Conservation (phyloP, 35 echinoderm and acorn worm genomes). For the Strongylocentrotus purpuratus region DNA sequence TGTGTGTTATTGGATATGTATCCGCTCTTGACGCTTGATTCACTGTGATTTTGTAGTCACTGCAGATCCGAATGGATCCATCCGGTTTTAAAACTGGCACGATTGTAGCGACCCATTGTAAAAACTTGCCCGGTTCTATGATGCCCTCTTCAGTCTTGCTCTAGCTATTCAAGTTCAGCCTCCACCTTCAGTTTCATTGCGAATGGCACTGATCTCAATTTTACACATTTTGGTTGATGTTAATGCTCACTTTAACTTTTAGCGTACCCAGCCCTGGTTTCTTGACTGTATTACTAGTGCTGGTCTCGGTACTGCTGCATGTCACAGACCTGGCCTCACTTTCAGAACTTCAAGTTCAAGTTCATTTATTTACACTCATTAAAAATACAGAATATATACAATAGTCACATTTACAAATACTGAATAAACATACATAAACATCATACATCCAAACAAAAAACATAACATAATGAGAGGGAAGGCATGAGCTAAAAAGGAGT, state of each 20-base stretch:
- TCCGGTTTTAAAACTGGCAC: conserved; percentile 40
- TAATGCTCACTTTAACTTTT: conserved; percentile 34
- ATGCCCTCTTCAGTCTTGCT: conserved; percentile 50
- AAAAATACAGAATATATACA: too few relatives aligned
- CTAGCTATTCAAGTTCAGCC: conserved; percentile 16
- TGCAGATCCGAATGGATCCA: not conserved
- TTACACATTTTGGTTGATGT: conserved; percentile 39
- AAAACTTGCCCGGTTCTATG: conserved; percentile 48
- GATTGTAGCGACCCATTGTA: conserved; percentile 46
- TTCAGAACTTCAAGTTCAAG: not conserved
- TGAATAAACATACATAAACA: too few relatives aligned
- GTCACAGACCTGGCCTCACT: conserved; percentile 17
- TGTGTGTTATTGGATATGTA: conserved; percentile 21
- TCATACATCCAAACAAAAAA: too few relatives aligned
- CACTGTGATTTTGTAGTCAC: conserved; percentile 34
- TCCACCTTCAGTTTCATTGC: conserved; percentile 25
- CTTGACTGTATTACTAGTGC: not conserved
- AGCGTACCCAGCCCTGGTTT: conserved; percentile 22
- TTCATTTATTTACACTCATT: too few relatives aligned
- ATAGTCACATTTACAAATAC: too few relatives aligned
- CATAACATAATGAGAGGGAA: too few relatives aligned
- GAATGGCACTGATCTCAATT: conserved; percentile 59
- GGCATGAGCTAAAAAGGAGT: too few relatives aligned
- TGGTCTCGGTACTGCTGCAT: conserved; percentile 23
- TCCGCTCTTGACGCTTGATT: not conserved